Evolutionary conservation across 2,113 vertebrate genomes (phyloP), one percentile per base, ranked within the genome.

Genomic region (Arvicanthis niloticus): DNA sequence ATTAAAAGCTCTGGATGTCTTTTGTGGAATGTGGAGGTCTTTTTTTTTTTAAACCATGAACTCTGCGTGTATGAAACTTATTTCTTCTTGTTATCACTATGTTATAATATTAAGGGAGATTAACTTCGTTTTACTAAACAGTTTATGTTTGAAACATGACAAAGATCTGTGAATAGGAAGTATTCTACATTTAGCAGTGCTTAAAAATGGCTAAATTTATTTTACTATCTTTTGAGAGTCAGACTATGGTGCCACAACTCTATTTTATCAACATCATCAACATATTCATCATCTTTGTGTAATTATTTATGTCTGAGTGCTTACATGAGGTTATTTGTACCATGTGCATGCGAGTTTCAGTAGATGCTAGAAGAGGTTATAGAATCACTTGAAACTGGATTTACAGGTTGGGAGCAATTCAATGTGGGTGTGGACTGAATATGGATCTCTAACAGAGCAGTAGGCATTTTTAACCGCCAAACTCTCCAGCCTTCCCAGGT

Each of bases 1-100:
- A 96, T 97, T 93, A 68, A 93, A 82, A 77, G n/a, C 76, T 58
- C 75, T 89, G 4, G 19, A 91, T 97, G 42, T 17, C 19, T 93
- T 88, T 92, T 92, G 88, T 81, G 82, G 58, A 92, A 91, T 93
- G 82, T 51, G 40, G 17, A 56, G 91, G 12, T 51, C 67, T 91
- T n/a, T 45, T 4, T 45, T 45, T 73, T 92, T 91, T 93, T 56
- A 48, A 65, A 40, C 51, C 62, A 62, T 88, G 16, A 88, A 73
- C 40, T 95, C 21, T 3, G 16, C 40, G 22, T 53, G 58, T 91
- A 26, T 60, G 51, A 65, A 75, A 87, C 86, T 65, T 89, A 81
- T 86, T 91, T 77, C 21, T 48, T 86, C 89, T 91, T 12, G 42
- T 84, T 40, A 86, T 91, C 86, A 15, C 42, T 81, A 16, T 75